These are phyloP conservation scores for Epizoanthus rinbou DNA, from an alignment of 92 coral and sea anemone species.

Conservation along the genomic window DNA sequence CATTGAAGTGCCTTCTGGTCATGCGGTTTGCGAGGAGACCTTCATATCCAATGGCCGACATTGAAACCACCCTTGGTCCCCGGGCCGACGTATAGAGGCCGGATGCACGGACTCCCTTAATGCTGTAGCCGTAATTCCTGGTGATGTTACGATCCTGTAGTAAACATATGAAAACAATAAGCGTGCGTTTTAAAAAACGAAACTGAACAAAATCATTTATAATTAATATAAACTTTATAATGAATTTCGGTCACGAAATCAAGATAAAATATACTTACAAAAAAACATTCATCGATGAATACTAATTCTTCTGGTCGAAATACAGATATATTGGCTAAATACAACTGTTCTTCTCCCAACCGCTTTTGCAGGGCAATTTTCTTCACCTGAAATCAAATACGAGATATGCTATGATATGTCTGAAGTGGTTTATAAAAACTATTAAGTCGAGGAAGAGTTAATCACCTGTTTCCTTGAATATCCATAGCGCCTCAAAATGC, in stretches of 20 bases:
- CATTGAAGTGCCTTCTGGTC: conserved; percentile 32
- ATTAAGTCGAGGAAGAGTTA: background rate
- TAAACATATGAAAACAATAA: background rate
- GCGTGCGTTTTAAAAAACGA: background rate
- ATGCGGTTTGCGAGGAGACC: conserved; percentile 48
- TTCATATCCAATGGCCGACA: conserved; percentile 41
- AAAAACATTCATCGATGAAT: conserved; percentile 58
- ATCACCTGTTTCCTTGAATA: conserved; percentile 35
- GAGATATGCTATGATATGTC: background rate
- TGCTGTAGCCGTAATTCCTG: conserved; percentile 57
- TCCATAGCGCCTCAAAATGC: conserved; percentile 29
- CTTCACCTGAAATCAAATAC: conserved; percentile 29
- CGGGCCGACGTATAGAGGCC: conserved; percentile 45
- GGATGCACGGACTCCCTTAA: conserved; percentile 43
- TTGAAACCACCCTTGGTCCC: conserved; percentile 50
- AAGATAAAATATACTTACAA: conserved; percentile 33
- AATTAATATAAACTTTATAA: background rate
- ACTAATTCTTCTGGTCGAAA: conserved; percentile 45
- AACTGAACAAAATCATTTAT: no score
- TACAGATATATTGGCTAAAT: conserved; percentile 20
- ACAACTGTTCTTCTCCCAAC: background rate
- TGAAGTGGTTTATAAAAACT: background rate
- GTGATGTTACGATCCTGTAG: conserved; percentile 48
- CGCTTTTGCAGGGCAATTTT: conserved; percentile 40
- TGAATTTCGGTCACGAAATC: background rate